Percentiles rank a stretch among this genome's conserved stretches.
Evolutionary conservation across 1,140 invertebrate genomes (phyloP).

Genomic region (Camponotus vicinus): DNA sequence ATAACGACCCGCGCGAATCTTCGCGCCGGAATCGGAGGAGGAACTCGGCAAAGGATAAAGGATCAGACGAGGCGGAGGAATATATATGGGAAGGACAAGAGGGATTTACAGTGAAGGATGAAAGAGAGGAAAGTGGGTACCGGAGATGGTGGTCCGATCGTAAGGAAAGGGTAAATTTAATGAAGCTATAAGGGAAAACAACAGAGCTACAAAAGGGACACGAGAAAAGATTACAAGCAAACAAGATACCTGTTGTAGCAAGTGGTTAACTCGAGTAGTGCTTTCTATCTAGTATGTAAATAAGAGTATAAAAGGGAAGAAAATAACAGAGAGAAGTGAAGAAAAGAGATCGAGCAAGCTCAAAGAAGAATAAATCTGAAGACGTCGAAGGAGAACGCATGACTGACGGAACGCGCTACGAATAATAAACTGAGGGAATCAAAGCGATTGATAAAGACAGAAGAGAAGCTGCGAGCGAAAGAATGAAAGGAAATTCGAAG

Average conservation of each 20-base stretch:
- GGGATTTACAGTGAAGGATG: constrained; percentile 46
- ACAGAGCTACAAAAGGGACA: background rate
- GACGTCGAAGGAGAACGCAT: background rate
- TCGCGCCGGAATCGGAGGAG: constrained; percentile 5
- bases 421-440: background rate
- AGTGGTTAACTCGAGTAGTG: background rate
- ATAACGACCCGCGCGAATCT: background rate
- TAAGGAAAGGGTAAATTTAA: constrained; percentile 25
- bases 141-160: constrained; percentile 17
- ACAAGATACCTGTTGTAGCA: background rate
- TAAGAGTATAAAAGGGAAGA: background rate
- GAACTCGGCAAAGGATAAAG: constrained; percentile 22
- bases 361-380: background rate
- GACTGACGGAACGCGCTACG: background rate
- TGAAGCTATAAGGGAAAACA: constrained; percentile 27
- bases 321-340: background rate
- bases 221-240: background rate
- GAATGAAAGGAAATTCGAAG: background rate
- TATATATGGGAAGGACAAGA: constrained; percentile 25
- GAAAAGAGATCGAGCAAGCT: too few species aligned
- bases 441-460: constrained; percentile 3
- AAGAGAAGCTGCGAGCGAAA: constrained; percentile 11
- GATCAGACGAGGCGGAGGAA: background rate
- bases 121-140: constrained; percentile 33
- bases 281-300: background rate